A percentile compares a stretch with the other conserved stretches of the same genome.
Evolutionary conservation across 2,113 vertebrate genomes (phyloP).

Genomic region (Cervus canadensis): DNA sequence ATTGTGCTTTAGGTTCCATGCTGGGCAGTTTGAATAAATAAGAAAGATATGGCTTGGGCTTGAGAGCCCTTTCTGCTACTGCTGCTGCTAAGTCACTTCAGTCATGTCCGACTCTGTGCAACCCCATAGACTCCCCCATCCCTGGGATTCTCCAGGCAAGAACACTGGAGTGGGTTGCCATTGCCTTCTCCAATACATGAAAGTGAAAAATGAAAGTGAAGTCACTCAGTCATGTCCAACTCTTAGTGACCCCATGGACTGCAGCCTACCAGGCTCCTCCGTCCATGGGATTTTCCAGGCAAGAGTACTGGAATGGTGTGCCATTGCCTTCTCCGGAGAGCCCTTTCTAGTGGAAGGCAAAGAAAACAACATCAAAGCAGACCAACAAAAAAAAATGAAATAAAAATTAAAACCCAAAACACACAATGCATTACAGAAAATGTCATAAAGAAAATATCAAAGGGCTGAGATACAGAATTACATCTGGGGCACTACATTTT

Average conservation of each 20-base stretch:
- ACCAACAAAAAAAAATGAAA: not conserved
- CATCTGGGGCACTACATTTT: not conserved
- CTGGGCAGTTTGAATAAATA: not conserved
- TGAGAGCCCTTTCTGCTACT: not conserved
- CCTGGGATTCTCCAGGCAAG: too few species aligned
- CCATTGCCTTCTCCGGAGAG: not conserved
- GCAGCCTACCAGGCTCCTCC: too few species aligned
- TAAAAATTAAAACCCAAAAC: not conserved
- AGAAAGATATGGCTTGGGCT: not conserved
- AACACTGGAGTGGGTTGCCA: too few species aligned
- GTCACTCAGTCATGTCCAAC: too few species aligned
- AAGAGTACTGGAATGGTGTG: too few species aligned
- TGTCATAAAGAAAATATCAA: not conserved
- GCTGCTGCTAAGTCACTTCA: too few species aligned
- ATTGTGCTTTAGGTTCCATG: not conserved
- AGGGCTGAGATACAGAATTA: not conserved
- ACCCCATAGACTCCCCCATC: too few species aligned
- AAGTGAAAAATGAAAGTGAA: too few species aligned
- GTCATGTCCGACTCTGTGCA: too few species aligned
- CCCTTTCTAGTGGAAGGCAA: not conserved
- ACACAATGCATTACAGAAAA: not conserved
- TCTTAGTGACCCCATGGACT: too few species aligned
- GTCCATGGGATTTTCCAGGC: too few species aligned
- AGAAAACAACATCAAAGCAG: not conserved
- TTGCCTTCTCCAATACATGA: too few species aligned